A percentile compares a stretch with the other conserved stretches of the same genome.
Evolutionary conservation across 1,140 invertebrate species (phyloP).

Genomic region (Trichoplusia ni): DNA sequence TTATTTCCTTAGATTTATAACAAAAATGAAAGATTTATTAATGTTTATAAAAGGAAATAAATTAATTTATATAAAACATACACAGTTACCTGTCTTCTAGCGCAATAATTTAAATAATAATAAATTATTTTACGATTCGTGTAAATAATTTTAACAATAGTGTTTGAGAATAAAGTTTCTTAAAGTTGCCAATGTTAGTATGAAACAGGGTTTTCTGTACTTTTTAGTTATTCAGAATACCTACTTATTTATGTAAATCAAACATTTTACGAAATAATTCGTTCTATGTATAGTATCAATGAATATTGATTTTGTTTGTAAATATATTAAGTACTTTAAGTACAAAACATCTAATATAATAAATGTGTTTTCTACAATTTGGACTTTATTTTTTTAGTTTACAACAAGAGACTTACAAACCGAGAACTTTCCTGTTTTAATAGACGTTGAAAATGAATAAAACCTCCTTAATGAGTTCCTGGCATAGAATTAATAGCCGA

Average conservation of each 20-base stretch:
- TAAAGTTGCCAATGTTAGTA: constrained; percentile 42
- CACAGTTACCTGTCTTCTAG: constrained; percentile 28
- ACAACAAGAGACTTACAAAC: too few species aligned
- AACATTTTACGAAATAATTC: not conserved
- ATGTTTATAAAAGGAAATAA: not conserved
- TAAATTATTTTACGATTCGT: constrained; percentile 19
- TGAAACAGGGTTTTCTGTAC: constrained; percentile 38
- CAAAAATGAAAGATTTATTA: not conserved
- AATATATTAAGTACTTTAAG: constrained; percentile 46
- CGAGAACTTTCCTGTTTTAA: too few species aligned
- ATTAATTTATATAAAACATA: not conserved
- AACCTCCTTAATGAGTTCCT: too few species aligned
- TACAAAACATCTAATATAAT: constrained; percentile 37
- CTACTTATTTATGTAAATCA: constrained; percentile 9
- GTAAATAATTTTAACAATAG: constrained; percentile 30
- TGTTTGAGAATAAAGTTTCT: constrained; percentile 35
- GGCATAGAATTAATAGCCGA: too few species aligned
- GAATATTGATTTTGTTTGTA: constrained; percentile 25
- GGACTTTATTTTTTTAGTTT: not conserved
- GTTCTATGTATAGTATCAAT: constrained; percentile 25
- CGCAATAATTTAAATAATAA: constrained; percentile 23
- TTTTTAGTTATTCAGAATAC: constrained; percentile 5
- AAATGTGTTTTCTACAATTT: constrained; percentile 41
- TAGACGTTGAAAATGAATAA: too few species aligned
- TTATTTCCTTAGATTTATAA: not conserved